A percentile compares a stretch with the other conserved stretches of the same genome.
Conservation (phyloP, 1,140 invertebrate species). For the Drosophila arizonae region DNA sequence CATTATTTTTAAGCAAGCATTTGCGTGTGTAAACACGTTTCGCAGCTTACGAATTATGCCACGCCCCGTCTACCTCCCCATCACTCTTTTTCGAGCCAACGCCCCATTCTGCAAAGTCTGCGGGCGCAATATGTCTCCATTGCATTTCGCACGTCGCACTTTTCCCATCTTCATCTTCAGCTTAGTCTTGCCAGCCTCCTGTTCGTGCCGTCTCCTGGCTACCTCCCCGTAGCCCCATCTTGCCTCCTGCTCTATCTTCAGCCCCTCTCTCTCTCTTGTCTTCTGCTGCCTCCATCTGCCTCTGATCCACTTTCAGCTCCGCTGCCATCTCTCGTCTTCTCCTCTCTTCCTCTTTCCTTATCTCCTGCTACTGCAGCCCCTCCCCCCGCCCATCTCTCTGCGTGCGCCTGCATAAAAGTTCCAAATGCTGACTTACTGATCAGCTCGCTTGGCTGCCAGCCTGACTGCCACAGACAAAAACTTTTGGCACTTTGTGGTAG, state of each 20-base stretch:
- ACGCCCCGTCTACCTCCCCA: slow-evolving; percentile 20
- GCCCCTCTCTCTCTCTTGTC: too few relatives aligned
- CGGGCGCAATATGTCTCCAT: slow-evolving; percentile 37
- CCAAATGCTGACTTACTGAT: slow-evolving; percentile 76
- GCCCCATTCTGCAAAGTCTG: neutral
- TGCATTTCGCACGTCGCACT: slow-evolving; percentile 54
- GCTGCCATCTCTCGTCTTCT: neutral
- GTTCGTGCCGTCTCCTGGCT: too few relatives aligned
- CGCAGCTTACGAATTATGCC: slow-evolving; percentile 75
- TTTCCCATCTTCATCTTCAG: neutral
- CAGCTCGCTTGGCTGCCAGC: slow-evolving; percentile 37
- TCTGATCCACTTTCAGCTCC: neutral
- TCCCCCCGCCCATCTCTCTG: neutral
- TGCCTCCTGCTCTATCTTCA: too few relatives aligned
- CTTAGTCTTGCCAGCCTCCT: neutral
- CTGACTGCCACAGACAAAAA: slow-evolving; percentile 12
- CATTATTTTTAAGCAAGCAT: slow-evolving; percentile 81
- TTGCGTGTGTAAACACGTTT: slow-evolving; percentile 80
- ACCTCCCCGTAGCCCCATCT: too few relatives aligned
- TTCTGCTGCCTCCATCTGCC: neutral
- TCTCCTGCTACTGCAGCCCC: neutral
- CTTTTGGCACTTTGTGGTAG: slow-evolving; percentile 30
- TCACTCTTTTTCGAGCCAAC: neutral
- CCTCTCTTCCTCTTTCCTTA: neutral
- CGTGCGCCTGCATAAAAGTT: slow-evolving; percentile 76